These are phyloP conservation scores for Temnopleurus reevesii DNA, from an alignment of 53 echinoderm and acorn worm genomes.

Conservation along the genomic window DNA sequence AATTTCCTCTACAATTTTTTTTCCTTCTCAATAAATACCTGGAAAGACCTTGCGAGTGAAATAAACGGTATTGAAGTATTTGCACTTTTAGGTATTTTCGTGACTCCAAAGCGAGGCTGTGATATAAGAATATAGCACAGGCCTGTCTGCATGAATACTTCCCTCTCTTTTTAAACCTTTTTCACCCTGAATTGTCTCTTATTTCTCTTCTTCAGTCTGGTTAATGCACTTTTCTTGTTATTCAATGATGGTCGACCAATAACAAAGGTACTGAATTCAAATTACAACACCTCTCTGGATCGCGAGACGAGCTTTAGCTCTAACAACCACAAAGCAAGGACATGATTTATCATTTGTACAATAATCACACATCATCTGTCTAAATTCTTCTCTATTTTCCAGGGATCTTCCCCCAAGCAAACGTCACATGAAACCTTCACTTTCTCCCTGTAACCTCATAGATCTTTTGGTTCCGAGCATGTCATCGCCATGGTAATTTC, in stretches of 20 bases:
- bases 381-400: not conserved
- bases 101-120: no score
- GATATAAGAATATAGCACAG: no score
- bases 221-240: slow-evolving; percentile 19
- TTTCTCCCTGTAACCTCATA: not conserved
- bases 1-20: no score
- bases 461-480: not conserved
- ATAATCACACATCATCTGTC: not conserved
- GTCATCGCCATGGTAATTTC: not conserved
- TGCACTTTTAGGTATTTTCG: no score
- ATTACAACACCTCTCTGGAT: not conserved
- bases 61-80: no score
- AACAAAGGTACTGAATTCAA: slow-evolving; percentile 13
- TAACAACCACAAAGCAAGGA: not conserved
- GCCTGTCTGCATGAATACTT: not conserved
- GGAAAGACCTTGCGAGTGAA: no score
- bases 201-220: not conserved
- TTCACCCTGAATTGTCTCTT: no score
- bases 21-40: no score
- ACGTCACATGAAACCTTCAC: not conserved
- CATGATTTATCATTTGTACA: not conserved
- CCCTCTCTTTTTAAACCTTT: not conserved
- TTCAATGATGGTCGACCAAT: not conserved
- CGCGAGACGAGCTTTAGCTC: not conserved
- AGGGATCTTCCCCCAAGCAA: not conserved